Percentiles rank a stretch among this genome's conserved stretches.
These are phyloP conservation scores for Salpingus planirostris DNA, from an alignment of 2,888 invertebrate genomes.

Conservation along the genomic window DNA sequence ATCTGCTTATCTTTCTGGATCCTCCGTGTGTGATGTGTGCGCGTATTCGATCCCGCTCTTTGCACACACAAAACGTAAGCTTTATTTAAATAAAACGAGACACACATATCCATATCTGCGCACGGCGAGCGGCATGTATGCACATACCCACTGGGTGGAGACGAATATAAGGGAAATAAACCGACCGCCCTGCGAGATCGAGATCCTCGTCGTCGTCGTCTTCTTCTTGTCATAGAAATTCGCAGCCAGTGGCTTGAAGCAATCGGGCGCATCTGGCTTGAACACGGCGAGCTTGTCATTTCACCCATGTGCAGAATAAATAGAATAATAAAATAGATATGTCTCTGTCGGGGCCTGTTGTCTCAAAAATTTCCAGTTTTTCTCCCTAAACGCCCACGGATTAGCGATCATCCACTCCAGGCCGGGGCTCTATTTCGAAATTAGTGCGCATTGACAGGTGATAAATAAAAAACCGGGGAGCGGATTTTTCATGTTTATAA, in stretches of 20 bases:
- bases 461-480: slow-evolving; percentile 2
- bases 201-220: too few species aligned
- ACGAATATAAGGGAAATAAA: slow-evolving; percentile 8
- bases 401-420: background rate
- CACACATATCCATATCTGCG: too few species aligned
- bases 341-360: slow-evolving; percentile 23
- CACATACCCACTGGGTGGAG: too few species aligned
- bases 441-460: slow-evolving; percentile 1
- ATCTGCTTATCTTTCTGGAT: too few species aligned
- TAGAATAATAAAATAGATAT: slow-evolving; percentile 28
- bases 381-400: background rate
- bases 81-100: too few species aligned
- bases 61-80: too few species aligned
- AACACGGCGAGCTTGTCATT: slow-evolving; percentile 20
- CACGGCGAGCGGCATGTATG: too few species aligned
- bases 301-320: slow-evolving; percentile 23
- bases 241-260: slow-evolving; percentile 16
- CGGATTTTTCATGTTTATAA: slow-evolving; percentile 7
- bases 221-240: slow-evolving; percentile 17
- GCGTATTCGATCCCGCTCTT: too few species aligned
- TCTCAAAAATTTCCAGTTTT: slow-evolving; percentile 13
- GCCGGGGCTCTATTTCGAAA: slow-evolving; percentile 2
- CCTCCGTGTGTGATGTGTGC: too few species aligned
- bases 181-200: slow-evolving; percentile 11
- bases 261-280: slow-evolving; percentile 23